A percentile compares a stretch with the other conserved stretches of the same genome.
These are phyloP conservation scores for Lasioglossum villosulum DNA, from an alignment of 2,888 invertebrate species.

Conservation along the genomic window DNA sequence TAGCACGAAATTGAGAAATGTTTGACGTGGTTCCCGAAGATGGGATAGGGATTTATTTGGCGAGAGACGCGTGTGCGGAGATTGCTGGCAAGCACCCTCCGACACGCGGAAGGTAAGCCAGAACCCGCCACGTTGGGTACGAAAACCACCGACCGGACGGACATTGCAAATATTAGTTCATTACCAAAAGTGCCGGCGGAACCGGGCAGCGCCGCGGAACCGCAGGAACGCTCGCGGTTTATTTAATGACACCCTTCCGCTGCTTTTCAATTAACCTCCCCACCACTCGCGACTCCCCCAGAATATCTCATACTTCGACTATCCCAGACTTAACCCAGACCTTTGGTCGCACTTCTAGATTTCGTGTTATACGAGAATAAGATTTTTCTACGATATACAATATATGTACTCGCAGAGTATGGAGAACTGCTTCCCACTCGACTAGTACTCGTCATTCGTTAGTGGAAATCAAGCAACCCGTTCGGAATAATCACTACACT, in stretches of 20 bases:
- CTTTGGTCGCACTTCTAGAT: neutral
- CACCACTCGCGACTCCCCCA: neutral
- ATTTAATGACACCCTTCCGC: conserved; percentile 76
- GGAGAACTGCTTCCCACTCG: too few species aligned
- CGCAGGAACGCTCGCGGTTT: conserved; percentile 75
- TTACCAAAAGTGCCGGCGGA: conserved; percentile 83
- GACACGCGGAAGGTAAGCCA: conserved; percentile 50
- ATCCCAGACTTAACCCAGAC: neutral
- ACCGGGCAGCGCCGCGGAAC: conserved; percentile 62
- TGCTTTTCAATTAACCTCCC: conserved; percentile 75
- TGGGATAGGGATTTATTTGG: conserved; percentile 31
- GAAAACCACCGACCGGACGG: conserved; percentile 68
- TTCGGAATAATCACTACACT: too few species aligned
- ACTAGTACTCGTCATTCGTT: too few species aligned
- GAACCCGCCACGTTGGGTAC: conserved; percentile 28
- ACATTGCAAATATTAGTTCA: conserved; percentile 84
- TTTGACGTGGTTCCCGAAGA: neutral
- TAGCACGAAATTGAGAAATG: neutral
- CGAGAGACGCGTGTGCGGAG: conserved; percentile 17
- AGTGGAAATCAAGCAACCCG: too few species aligned
- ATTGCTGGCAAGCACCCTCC: conserved; percentile 12
- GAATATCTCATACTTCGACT: neutral
- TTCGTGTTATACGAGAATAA: neutral
- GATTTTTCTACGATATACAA: too few species aligned
- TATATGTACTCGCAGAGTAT: too few species aligned